phyloP scores from a whole-genome alignment of 2,113 vertebrate species.

The Dolichallabes microphthalmus region DNA sequence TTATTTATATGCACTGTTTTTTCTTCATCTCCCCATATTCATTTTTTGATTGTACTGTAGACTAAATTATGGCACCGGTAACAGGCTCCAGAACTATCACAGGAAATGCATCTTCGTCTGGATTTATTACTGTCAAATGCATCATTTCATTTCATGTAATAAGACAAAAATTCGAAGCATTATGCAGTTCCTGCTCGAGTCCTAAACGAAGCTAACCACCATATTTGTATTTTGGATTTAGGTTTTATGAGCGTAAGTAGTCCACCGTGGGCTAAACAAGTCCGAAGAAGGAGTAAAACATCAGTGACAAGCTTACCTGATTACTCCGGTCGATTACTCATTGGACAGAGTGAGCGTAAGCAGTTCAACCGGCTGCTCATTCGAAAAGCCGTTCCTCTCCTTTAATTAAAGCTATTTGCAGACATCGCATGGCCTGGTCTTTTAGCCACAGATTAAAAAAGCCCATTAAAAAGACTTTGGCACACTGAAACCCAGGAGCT shows the following conservation, averaged over 20 bases:
- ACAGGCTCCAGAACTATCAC: background rate
- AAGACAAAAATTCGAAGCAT: background rate
- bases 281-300: slow-evolving; percentile 33
- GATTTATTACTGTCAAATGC: slow-evolving; percentile 11
- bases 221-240: background rate
- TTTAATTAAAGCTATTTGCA: slow-evolving; percentile 50
- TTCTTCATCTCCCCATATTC: background rate
- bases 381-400: slow-evolving; percentile 38
- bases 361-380: slow-evolving; percentile 40
- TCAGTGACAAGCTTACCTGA: slow-evolving; percentile 41
- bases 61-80: background rate
- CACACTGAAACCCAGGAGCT: slow-evolving; percentile 18
- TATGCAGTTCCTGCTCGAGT: background rate
- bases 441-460: slow-evolving; percentile 49
- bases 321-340: slow-evolving; percentile 48
- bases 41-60: slow-evolving; percentile 5
- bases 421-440: slow-evolving; percentile 41
- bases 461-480: slow-evolving; percentile 36
- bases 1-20: background rate
- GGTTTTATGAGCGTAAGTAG: background rate
- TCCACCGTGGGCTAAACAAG: slow-evolving; percentile 18
- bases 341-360: slow-evolving; percentile 46
- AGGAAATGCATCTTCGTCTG: background rate
- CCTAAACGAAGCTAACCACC: background rate
- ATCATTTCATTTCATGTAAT: slow-evolving; percentile 1